Conservation (phyloP, 2,113 vertebrate genomes). For the Prietella phreatophila region DNA sequence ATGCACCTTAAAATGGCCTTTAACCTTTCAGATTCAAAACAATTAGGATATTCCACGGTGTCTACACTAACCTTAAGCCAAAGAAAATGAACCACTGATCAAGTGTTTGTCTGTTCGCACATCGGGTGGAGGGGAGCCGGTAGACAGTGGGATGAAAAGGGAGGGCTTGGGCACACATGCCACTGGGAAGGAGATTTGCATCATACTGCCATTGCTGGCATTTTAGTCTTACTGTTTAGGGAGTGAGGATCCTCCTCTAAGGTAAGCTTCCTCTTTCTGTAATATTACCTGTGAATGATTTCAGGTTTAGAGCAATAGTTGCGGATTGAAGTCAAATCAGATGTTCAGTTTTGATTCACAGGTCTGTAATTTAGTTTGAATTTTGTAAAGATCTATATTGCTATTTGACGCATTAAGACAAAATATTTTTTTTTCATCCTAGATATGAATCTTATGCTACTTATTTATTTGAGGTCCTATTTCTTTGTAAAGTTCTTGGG, state of each 20-base stretch:
- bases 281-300: background rate
- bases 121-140: slow-evolving; percentile 24
- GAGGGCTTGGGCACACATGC: slow-evolving; percentile 58
- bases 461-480: background rate
- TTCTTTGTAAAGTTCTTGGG: background rate
- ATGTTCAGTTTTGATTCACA: background rate
- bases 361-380: background rate
- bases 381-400: background rate
- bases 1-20: slow-evolving; percentile 1
- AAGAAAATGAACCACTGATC: background rate
- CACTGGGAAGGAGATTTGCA: slow-evolving; percentile 57
- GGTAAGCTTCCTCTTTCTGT: slow-evolving; percentile 63
- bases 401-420: background rate
- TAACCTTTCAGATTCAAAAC: background rate
- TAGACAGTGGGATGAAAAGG: slow-evolving; percentile 43
- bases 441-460: too few relatives aligned
- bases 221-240: slow-evolving; percentile 58
- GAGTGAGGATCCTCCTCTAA: slow-evolving; percentile 64
- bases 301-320: background rate
- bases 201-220: slow-evolving; percentile 47
- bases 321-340: background rate
- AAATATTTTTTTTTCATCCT: background rate
- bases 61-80: too few relatives aligned
- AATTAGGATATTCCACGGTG: background rate
- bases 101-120: slow-evolving; percentile 33